These are phyloP conservation scores for Dasysyrphus tricinctus DNA, from an alignment of 2,888 invertebrate genomes.

Conservation along the genomic window DNA sequence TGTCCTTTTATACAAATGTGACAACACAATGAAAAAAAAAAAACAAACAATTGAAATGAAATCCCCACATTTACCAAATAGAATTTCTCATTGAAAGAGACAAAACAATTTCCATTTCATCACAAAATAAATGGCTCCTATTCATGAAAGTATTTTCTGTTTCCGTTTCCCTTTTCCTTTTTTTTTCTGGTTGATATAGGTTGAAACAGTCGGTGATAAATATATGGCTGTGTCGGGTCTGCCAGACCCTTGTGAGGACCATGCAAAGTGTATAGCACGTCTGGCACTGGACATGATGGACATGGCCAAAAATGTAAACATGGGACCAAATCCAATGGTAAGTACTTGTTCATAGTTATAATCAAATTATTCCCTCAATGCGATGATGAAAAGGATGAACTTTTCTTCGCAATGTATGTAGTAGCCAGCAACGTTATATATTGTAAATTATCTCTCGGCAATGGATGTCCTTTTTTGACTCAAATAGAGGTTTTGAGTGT, in stretches of 20 bases:
- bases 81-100: conserved; percentile 2
- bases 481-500: neutral
- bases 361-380: conserved; percentile 38
- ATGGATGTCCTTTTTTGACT: neutral
- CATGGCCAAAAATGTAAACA: conserved; percentile 92
- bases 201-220: conserved; percentile 98
- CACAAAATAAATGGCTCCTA: conserved; percentile 19
- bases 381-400: conserved; percentile 16
- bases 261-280: conserved; percentile 95
- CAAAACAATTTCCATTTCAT: conserved; percentile 18
- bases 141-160: conserved; percentile 20
- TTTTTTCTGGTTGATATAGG: conserved; percentile 85
- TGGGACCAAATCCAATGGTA: conserved; percentile 95
- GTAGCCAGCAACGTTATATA: neutral
- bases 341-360: conserved; percentile 80
- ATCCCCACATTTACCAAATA: neutral
- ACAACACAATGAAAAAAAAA: neutral
- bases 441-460: conserved; percentile 13
- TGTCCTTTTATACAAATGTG: neutral
- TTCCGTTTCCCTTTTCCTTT: neutral
- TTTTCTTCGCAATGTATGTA: neutral
- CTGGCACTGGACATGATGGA: conserved; percentile 98
- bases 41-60: conserved; percentile 1
- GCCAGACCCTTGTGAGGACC: conserved; percentile 94
- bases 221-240: conserved; percentile 99